Evolutionary conservation across 2,888 invertebrate species (phyloP).

Genomic region (Pachymerium ferrugineum): DNA sequence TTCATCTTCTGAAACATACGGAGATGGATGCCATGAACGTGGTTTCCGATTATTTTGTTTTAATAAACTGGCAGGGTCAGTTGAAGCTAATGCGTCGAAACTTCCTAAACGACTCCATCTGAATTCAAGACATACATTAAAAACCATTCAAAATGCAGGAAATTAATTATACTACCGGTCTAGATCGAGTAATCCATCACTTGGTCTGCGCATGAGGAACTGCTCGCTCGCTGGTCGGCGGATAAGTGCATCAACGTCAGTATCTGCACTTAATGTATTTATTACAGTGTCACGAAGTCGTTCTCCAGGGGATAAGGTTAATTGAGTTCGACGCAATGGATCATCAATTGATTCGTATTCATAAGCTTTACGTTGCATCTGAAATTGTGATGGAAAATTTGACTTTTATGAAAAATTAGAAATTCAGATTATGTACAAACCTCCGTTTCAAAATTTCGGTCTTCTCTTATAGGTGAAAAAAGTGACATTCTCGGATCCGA

Average conservation of each 20-base stretch:
- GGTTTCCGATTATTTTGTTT: constrained; percentile 40
- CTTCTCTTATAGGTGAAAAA: constrained; percentile 53
- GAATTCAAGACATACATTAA: not conserved
- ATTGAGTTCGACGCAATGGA: constrained; percentile 39
- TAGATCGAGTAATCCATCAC: constrained; percentile 30
- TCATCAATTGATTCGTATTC: constrained; percentile 50
- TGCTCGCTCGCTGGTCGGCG: constrained; percentile 27
- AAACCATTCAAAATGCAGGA: not conserved
- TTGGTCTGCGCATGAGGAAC: constrained; percentile 31
- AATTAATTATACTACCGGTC: constrained; percentile 32
- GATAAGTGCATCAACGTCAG: constrained; percentile 7
- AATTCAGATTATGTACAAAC: constrained; percentile 37
- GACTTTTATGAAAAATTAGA: constrained; percentile 38
- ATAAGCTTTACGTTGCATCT: constrained; percentile 48
- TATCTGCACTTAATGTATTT: constrained; percentile 37
- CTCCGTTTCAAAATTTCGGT: constrained; percentile 49
- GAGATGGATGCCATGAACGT: constrained; percentile 54
- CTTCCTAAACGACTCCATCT: constrained; percentile 30
- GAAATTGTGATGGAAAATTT: constrained; percentile 41
- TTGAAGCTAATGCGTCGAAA: constrained; percentile 38
- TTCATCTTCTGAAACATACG: constrained; percentile 51
- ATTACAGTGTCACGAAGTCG: constrained; percentile 39
- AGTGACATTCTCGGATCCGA: constrained; percentile 55
- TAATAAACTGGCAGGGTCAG: not conserved
- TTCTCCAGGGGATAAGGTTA: not conserved